Evolutionary conservation across 2,888 invertebrate genomes (phyloP), one percentile per base, ranked within the genome.

Genomic region (Thereva nobilitata): DNA sequence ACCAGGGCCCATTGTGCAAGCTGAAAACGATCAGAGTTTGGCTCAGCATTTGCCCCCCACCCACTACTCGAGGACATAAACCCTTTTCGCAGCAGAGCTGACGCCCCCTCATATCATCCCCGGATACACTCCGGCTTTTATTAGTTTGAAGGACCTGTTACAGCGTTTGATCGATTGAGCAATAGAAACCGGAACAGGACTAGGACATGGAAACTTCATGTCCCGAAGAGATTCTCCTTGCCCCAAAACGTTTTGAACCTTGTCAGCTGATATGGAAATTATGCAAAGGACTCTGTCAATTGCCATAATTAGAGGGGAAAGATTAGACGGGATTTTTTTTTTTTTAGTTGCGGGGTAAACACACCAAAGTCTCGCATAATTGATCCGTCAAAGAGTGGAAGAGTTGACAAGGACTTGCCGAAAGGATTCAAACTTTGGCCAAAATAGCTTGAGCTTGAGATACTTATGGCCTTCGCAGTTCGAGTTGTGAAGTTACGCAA

Each of bases 141-240:
- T 53, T 53, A 53, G 53, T 10, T 53, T 38, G 37, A 10, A 35
- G 53, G 53, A 38, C 23, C 23, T 23, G 23, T 23, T 23, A 23
- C 37, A 53, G 38, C 53, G 53, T 53, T 53, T 53, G 53, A 53
- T 53, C 53, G 53, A 53, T 53, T 53, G 37, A 53, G 53, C 38
- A 53, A 53, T 53, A 38, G 53, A 53, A 53, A 53, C 53, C 23
- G 23, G 23, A 23, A 23, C 23, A 23, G 23, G 23, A 23, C 23
- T 23, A 38, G 37, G 38, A 38, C 53, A 53, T 52, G 52, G 35
- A 52, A 52, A 9, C 23, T 23, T 23, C 23, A 23, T 23, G 23
- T 23, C 23, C 23, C 23, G 23, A 23, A 23, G 23, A 23, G 23
- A 23, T 53, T 53, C 38, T 53, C 37, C 37, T 53, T 38, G 37